Evolutionary conservation across 2,797 vertebrate genomes (phyloP).

Genomic region (Amphiprion clarkii): DNA sequence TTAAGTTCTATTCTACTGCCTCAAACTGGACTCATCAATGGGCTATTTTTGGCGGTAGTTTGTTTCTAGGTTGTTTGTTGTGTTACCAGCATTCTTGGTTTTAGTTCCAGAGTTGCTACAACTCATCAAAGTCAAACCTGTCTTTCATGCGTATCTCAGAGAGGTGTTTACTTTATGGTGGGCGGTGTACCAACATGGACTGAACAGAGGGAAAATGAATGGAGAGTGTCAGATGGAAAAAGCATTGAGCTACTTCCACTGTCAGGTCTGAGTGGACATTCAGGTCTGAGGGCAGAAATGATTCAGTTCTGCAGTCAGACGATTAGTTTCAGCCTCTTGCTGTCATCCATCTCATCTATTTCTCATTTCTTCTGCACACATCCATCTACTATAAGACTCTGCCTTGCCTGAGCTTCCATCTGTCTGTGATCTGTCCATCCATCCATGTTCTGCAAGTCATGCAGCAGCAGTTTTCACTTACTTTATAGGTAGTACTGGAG

Average conservation of each 20-base stretch:
- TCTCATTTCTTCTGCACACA: conserved; percentile 22
- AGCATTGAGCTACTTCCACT: conserved; percentile 12
- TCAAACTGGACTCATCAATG: neutral
- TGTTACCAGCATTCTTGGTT: neutral
- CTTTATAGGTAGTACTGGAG: neutral
- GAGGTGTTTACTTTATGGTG: neutral
- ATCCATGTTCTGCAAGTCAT: neutral
- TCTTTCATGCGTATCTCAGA: neutral
- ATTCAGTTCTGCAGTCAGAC: conserved; percentile 51
- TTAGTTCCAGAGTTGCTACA: neutral
- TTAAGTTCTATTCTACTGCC: too few species aligned
- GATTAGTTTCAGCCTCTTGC: conserved; percentile 47
- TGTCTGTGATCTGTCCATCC: neutral
- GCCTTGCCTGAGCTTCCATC: conserved; percentile 7
- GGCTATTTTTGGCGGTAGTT: neutral
- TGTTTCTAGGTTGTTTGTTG: neutral
- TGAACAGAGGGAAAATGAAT: conserved; percentile 21
- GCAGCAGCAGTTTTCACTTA: neutral
- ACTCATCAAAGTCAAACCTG: neutral
- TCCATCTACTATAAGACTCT: conserved; percentile 27
- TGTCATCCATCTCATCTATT: conserved; percentile 28
- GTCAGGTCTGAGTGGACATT: conserved; percentile 9
- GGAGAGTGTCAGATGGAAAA: conserved; percentile 32
- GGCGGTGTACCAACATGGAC: conserved; percentile 7
- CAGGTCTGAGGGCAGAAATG: conserved; percentile 34